Base-by-base conservation (phyloP, 2,113 vertebrate genomes). In the Pseudopipra pipra region DNA sequence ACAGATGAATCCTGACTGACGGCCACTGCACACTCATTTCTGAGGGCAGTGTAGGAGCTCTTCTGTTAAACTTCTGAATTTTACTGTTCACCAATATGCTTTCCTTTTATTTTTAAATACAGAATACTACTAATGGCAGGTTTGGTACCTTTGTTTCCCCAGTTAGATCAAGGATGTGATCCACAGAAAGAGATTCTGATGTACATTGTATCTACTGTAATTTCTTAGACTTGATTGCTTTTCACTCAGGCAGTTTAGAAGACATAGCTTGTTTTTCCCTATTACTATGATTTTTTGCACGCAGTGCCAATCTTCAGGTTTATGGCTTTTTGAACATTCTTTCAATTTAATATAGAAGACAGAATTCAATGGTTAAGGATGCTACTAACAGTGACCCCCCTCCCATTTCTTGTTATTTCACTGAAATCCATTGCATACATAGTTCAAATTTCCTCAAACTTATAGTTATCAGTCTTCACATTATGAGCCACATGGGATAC, bases 1-100 rank as follows among this genome's bases (percentile, higher is more conserved):
- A 98, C 98, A 98, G 98, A 98, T 97, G 98, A 98, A 98, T 98
- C 98, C 98, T 96, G 98, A 92, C 73, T 98, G 98, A 98, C 91
- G 92, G 98, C 96, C 98, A 98, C 97, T 98, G 98, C 97, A 98
- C 98, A 97, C 98, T 98, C 98, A 97, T 96, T 98, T 98, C 98
- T 97, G 98, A 98, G 98, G 96, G 97, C 97, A 98, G 96, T 58
- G 85, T 55, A 96, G 96, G 97, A 97, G 96, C 94, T 96, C 87
- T 79, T 88, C 54, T 81, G 87, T 75, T 84, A 72, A 94, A 91
- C 61, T 96, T 47, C 55, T 86, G 78, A 85, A 62, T 94, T 82
- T 70, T 91, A 58, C 77, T 93, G 59, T 93, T 96, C 95, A 95
- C 95, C 92, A 94, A 94, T 94, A 96, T 39, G 84, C 82, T 92